Base-by-base conservation (phyloP, 2,888 invertebrate genomes). In the Sinhomidia bicolor region DNA sequence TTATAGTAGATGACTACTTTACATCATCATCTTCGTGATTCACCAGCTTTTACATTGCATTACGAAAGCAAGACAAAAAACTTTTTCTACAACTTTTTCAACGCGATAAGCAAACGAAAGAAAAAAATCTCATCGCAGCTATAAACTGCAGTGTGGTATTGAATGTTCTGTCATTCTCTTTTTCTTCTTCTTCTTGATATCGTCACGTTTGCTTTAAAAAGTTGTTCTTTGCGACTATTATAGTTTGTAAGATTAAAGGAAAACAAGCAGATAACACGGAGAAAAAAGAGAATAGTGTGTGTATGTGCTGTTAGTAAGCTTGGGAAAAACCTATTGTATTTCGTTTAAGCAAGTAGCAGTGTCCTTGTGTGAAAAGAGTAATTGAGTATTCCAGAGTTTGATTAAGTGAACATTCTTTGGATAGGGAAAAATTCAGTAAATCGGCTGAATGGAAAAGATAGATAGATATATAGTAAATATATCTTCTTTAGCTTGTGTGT, bases 341-440 rank as follows among this genome's bases (percentile, higher is more conserved):
- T 57, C 57, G 44, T 62, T 62, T 80, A n/a, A 78, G 57, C 65
- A 36, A n/a, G 36, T 36, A 20, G 17, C 47, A 41, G 44, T 79
- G 79, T 76, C 47, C 62, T 44, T 29, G 23, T 60, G 60, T n/a
- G 7, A 26, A 79, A 79, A 60, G 79, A 60, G 60, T 60, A 79
- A 60, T 79, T 79, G 36, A 79, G 36, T 79, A 60, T 20, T 82
- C 51, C 54, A 62, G 23, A 62, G 68, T 60, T 83, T 71, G 71
- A 83, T 82, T 82, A 71, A 71, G 82, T 71, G 82, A 82, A 71
- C 26, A 54, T n/a, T n/a, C n/a, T 68, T n/a, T 23, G 32, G 62
- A 62, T 29, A 20, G 12, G 57, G 20, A 51, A 1, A n/a, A 71
- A n/a, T 26, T 44, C 7, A 78, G 23, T 62, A 17, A 81, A 71